phyloP scores from a whole-genome alignment of 2,797 vertebrate species.

The Perodicticus potto region DNA sequence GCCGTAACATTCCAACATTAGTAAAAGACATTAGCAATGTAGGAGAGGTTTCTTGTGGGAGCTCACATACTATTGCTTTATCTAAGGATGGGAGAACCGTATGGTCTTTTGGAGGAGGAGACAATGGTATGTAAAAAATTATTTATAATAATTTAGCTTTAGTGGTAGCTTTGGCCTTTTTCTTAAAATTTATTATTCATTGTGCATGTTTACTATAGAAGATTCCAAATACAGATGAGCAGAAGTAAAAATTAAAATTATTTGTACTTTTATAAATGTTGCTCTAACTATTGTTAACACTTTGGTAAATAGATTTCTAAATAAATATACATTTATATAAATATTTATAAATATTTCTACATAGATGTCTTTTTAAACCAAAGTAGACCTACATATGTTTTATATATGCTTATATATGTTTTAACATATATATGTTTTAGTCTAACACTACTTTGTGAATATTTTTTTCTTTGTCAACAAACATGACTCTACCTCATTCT shows the following conservation, averaged over 20 bases:
- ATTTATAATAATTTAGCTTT: too few relatives aligned
- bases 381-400: neutral
- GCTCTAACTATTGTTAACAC: constrained; percentile 44
- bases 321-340: neutral
- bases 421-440: neutral
- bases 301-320: constrained; percentile 24
- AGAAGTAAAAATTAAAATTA: constrained; percentile 52
- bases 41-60: constrained; percentile 92
- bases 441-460: constrained; percentile 22
- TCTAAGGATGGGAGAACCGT: constrained; percentile 92
- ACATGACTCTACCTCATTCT: neutral
- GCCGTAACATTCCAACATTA: constrained; percentile 92
- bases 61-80: constrained; percentile 91
- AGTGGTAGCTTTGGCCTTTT: constrained; percentile 15
- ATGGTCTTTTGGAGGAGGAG: constrained; percentile 93
- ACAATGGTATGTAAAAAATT: constrained; percentile 89
- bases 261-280: constrained; percentile 29
- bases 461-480: constrained; percentile 35
- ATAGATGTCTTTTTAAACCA: constrained; percentile 37
- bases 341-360: constrained; percentile 16
- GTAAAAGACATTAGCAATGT: constrained; percentile 93
- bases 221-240: constrained; percentile 24
- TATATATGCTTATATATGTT: neutral
- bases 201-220: constrained; percentile 12
- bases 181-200: constrained; percentile 16